Percentiles rank a stretch among this genome's conserved stretches.
phyloP scores from a whole-genome alignment of 2,797 vertebrate species.

The Pantherophis alleghaniensis region DNA sequence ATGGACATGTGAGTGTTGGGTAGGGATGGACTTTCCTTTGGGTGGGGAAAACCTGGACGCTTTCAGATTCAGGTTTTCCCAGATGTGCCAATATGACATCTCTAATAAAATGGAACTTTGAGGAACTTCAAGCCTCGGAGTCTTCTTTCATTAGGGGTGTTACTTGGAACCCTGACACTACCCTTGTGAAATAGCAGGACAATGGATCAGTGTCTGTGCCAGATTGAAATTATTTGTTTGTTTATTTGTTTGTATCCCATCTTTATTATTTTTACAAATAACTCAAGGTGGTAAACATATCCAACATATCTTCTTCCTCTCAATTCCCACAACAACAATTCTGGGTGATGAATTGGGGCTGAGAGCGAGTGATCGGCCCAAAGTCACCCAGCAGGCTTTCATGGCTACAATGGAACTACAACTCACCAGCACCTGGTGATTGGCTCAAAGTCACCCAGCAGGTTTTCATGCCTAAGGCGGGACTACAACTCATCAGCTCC shows the following conservation, averaged over 20 bases:
- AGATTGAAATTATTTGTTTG: background rate
- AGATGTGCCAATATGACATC: no score
- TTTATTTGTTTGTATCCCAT: background rate
- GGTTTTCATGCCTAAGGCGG: rapidly evolving
- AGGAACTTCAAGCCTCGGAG: no score
- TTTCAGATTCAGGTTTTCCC: no score
- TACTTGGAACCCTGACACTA: no score
- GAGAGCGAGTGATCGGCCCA: background rate
- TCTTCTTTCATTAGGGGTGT: no score
- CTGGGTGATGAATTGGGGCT: background rate
- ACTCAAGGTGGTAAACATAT: background rate
- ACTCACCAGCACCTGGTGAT: no score
- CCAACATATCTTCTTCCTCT: background rate
- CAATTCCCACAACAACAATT: background rate
- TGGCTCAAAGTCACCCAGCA: no score
- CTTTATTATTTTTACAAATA: background rate
- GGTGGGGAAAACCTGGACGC: no score
- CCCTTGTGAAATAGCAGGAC: background rate
- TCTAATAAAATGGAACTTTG: no score
- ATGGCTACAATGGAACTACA: rapidly evolving
- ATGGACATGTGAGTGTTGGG: no score
- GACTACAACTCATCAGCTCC: no score
- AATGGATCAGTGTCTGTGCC: background rate
- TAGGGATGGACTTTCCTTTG: no score
- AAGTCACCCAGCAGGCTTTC: rapidly evolving